These are phyloP conservation scores for Cephonodes hylas DNA, from an alignment of 2,888 invertebrate genomes.

Conservation along the genomic window DNA sequence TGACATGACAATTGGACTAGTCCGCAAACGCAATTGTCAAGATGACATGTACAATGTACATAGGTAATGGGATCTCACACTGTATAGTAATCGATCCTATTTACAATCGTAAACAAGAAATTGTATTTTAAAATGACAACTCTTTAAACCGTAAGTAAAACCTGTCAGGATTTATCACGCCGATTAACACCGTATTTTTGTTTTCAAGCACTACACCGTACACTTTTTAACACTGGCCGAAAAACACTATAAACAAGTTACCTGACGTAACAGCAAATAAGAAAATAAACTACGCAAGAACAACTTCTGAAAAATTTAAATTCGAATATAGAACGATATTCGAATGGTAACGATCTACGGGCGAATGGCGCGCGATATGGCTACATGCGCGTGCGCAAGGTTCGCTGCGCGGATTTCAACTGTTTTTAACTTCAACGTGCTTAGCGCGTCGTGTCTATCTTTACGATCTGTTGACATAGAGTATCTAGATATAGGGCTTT, in stretches of 20 bases:
- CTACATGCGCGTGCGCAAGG: slow-evolving; percentile 69
- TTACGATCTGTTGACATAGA: slow-evolving; percentile 28
- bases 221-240: not conserved
- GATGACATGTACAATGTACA: not conserved
- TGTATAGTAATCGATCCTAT: slow-evolving; percentile 16
- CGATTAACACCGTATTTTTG: slow-evolving; percentile 28
- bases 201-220: slow-evolving; percentile 8
- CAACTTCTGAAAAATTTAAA: not conserved
- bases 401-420: slow-evolving; percentile 69
- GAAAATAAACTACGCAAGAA: slow-evolving; percentile 12
- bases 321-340: slow-evolving; percentile 28
- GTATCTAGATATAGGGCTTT: slow-evolving; percentile 34
- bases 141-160: slow-evolving; percentile 6
- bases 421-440: slow-evolving; percentile 41
- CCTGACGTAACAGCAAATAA: slow-evolving; percentile 16
- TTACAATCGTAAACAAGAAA: too few relatives aligned
- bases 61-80: slow-evolving; percentile 9
- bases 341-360: slow-evolving; percentile 27
- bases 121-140: not conserved
- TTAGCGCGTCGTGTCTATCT: slow-evolving; percentile 41
- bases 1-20: not conserved
- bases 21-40: not conserved
- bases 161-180: slow-evolving; percentile 16
- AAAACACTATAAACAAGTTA: not conserved
- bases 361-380: slow-evolving; percentile 19